Conservation (phyloP, 2,113 vertebrate species). For the Corapipo altera region DNA sequence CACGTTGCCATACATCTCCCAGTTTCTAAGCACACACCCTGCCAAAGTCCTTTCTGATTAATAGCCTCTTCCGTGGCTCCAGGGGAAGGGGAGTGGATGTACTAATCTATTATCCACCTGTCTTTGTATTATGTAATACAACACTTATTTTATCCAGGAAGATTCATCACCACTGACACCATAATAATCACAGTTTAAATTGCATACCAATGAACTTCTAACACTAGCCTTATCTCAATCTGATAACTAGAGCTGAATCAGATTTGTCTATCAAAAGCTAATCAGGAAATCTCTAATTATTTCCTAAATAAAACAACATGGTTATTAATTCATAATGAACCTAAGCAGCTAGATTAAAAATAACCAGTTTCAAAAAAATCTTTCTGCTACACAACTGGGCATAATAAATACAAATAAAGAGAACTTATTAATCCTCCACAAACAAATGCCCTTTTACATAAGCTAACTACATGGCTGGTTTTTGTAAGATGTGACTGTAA, state of each 20-base stretch:
- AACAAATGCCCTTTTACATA: background rate
- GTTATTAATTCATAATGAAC: background rate
- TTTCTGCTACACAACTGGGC: background rate
- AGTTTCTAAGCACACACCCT: background rate
- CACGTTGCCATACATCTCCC: background rate
- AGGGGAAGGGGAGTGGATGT: background rate
- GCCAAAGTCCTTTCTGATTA: slow-evolving; percentile 13
- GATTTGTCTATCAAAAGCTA: background rate
- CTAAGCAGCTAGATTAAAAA: background rate
- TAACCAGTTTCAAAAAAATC: background rate
- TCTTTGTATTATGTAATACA: slow-evolving; percentile 44
- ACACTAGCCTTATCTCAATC: background rate
- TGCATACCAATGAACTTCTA: background rate
- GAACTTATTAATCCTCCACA: background rate
- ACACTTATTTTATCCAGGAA: slow-evolving; percentile 34
- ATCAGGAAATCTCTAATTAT: background rate
- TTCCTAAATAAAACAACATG: background rate
- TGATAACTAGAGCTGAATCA: background rate
- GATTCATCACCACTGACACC: slow-evolving; percentile 4
- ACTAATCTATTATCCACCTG: slow-evolving; percentile 46
- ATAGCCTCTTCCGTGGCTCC: slow-evolving; percentile 6
- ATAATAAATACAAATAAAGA: background rate
- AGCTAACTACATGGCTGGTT: background rate
- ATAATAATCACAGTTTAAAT: slow-evolving; percentile 29
- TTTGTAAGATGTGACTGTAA: background rate